Conservation (phyloP, 2,797 vertebrate species). For the Oophaga sylvatica region DNA sequence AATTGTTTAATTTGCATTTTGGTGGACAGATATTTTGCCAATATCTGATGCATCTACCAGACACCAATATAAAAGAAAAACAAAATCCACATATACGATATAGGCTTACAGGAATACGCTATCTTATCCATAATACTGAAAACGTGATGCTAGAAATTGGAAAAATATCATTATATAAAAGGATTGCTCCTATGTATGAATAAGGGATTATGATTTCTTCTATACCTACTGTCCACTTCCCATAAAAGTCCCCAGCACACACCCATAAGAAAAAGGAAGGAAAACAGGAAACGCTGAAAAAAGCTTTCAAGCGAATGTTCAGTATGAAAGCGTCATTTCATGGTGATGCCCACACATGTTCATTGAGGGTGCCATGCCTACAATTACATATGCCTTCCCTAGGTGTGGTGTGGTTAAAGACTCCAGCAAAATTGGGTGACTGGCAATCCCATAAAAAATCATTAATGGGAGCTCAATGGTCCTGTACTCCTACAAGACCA, state of each 20-base stretch:
- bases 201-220: neutral
- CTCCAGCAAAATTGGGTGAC: neutral
- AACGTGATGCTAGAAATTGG: neutral
- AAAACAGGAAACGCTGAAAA: conserved; percentile 1
- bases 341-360: neutral
- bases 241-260: neutral
- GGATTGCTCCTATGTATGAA: neutral
- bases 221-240: neutral
- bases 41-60: too few species aligned
- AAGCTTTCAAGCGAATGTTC: neutral
- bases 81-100: too few species aligned
- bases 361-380: neutral
- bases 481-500: neutral
- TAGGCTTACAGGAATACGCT: too few species aligned
- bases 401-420: neutral
- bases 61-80: too few species aligned
- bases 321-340: neutral
- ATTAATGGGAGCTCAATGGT: neutral
- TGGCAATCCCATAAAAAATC: neutral
- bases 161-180: neutral
- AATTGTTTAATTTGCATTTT: too few species aligned
- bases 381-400: neutral
- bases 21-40: too few species aligned
- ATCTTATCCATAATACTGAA: too few species aligned
- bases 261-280: neutral